Conservation (phyloP, 1,140 invertebrate species). For the Heliothis subflexa region DNA sequence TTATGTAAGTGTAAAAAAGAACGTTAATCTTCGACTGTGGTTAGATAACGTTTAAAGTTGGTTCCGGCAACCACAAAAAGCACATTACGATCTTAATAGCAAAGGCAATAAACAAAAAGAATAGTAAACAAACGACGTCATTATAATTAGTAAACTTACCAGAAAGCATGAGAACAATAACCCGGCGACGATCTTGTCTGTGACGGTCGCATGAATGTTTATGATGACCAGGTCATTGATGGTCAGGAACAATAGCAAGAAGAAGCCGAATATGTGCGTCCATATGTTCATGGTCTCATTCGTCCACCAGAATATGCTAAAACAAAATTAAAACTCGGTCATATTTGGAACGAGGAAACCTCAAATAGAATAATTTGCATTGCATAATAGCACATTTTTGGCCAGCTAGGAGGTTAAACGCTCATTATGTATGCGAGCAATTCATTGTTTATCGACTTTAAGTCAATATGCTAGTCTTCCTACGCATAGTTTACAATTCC, state of each 20-base stretch:
- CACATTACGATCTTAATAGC: neutral
- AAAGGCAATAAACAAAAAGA: neutral
- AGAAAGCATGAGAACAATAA: constrained; percentile 94
- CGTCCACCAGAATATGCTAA: constrained; percentile 97
- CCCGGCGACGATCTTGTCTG: constrained; percentile 94
- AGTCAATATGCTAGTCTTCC: constrained; percentile 2
- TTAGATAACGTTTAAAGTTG: neutral
- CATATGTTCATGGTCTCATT: constrained; percentile 99
- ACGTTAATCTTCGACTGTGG: neutral
- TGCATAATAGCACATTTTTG: constrained; percentile 37
- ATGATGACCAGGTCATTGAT: constrained; percentile 94
- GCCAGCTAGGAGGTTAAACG: constrained; percentile 23
- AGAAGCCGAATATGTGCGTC: constrained; percentile 97
- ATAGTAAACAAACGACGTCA: neutral
- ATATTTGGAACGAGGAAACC: constrained; percentile 18
- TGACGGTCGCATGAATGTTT: constrained; percentile 91
- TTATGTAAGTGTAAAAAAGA: no score
- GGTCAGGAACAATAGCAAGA: constrained; percentile 94
- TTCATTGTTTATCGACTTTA: neutral
- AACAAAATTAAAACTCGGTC: constrained; percentile 58
- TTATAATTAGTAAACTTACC: constrained; percentile 86
- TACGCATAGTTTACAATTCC: neutral
- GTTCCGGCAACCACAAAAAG: neutral
- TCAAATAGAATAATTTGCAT: constrained; percentile 27
- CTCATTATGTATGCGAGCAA: neutral